Base-by-base conservation (phyloP, 2,797 vertebrate species). In the Strix occidentalis region DNA sequence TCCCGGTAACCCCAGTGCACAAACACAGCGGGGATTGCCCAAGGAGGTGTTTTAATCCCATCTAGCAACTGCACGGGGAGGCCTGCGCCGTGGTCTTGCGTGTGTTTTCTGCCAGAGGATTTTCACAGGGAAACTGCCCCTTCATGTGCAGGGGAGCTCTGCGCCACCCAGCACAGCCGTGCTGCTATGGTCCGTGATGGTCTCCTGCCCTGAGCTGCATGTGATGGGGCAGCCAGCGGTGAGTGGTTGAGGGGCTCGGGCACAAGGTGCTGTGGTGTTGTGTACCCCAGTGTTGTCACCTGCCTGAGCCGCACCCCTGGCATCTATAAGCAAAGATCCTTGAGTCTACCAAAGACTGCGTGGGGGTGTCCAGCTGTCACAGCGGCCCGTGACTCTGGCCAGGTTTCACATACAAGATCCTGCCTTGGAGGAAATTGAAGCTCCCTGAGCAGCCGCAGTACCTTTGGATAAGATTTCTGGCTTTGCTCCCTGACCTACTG, bases 401-500 rank as follows among this genome's bases (percentile, higher is more conserved):
- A 51, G 35, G 48, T 85, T 75, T 87, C 78, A 24, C 26, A 6
- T n/a, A 5, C 46, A 69, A 80, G 68, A 57, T 86, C 46, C 69
- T 88, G 80, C 84, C 60, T 72, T 1, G 2, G 56, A 54, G 64
- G 65, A 89, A 92, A 64, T 5, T 1, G 15, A 75, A 84, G 84
- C 43, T 86, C 72, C 70, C 61, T 68, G 70, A 81, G 48, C 70
- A 74, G 77, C 56, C 74, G 72, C 65, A n/a, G 28, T 33, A 48
- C 78, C 77, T 92, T 84, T 85, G 79, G 79, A 93, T 84, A 61
- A 58, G 65, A 64, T 66, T 92, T 57, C 61, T 94, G 89, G 80
- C 83, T 88, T 81, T 81, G 45, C 39, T 93, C 60, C 83, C 69
- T 84, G 69, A 60, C 41, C 74, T 84, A 2, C 26, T 78, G 13